Conservation (phyloP, 2,113 vertebrate genomes). For the Butorides virescens region DNA sequence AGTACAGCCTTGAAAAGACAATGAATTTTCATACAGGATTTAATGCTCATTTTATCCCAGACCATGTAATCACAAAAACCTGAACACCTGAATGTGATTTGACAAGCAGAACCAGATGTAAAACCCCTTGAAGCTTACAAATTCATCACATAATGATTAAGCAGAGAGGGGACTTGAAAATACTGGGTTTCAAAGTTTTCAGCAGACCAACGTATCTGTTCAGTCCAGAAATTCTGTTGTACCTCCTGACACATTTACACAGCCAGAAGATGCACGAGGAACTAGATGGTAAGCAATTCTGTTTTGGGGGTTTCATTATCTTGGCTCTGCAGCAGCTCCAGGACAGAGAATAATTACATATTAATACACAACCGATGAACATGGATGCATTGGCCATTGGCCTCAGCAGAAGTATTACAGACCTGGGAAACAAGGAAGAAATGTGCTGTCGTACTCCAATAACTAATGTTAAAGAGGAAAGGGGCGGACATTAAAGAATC, state of each 20-base stretch:
- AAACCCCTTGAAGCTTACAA: not conserved
- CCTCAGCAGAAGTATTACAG: not conserved
- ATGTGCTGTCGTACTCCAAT: not conserved
- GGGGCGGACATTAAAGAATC: not conserved
- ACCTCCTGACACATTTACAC: not conserved
- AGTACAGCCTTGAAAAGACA: not conserved
- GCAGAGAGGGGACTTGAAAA: not conserved
- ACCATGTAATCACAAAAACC: not conserved
- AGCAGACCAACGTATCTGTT: not conserved
- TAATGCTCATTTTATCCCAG: not conserved
- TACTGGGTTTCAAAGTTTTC: not conserved
- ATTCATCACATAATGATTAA: not conserved
- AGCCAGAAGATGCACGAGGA: not conserved
- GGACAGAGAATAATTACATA: not conserved
- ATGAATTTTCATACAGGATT: not conserved
- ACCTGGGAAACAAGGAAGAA: not conserved
- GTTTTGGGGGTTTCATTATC: not conserved
- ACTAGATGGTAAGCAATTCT: not conserved
- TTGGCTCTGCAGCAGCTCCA: not conserved
- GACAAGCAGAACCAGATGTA: not conserved
- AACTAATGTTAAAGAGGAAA: not conserved
- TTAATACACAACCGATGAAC: not conserved
- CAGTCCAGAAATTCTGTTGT: not conserved
- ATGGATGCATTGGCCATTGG: fast-evolving
- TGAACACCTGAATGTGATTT: not conserved